phyloP scores from a whole-genome alignment of 2,113 vertebrate genomes.

The Egretta garzetta region DNA sequence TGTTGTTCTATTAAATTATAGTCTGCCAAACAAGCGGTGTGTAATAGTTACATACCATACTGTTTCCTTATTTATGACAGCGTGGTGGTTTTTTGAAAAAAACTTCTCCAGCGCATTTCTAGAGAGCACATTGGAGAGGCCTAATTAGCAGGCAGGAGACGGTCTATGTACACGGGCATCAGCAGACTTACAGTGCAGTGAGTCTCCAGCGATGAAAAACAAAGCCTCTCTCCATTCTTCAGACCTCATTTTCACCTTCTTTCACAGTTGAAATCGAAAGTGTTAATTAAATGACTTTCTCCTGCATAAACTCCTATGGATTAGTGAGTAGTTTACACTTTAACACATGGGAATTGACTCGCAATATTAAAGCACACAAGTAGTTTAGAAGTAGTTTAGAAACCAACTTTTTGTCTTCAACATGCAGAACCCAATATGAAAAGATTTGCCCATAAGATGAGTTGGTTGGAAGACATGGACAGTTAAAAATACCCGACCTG shows the following conservation, averaged over 20 bases:
- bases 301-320: not conserved
- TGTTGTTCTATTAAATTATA: conserved; percentile 77
- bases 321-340: conserved; percentile 33
- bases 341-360: not conserved
- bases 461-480: not conserved
- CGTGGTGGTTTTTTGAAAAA: not conserved
- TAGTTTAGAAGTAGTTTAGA: not conserved
- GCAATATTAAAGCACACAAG: not conserved
- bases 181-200: not conserved
- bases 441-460: not conserved
- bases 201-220: not conserved
- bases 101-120: conserved; percentile 26
- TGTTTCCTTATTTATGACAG: conserved; percentile 9
- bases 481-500: not conserved
- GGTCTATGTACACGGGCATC: not conserved
- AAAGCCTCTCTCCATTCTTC: not conserved
- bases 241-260: conserved; percentile 25
- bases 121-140: not conserved
- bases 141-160: conserved; percentile 68
- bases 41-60: conserved; percentile 51
- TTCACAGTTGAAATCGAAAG: conserved; percentile 51
- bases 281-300: conserved; percentile 55
- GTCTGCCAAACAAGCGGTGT: conserved; percentile 68
- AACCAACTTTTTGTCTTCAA: not conserved
- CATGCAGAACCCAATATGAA: not conserved